Base-by-base conservation (phyloP, 2,797 vertebrate genomes). In the Sebastes trivittatus region DNA sequence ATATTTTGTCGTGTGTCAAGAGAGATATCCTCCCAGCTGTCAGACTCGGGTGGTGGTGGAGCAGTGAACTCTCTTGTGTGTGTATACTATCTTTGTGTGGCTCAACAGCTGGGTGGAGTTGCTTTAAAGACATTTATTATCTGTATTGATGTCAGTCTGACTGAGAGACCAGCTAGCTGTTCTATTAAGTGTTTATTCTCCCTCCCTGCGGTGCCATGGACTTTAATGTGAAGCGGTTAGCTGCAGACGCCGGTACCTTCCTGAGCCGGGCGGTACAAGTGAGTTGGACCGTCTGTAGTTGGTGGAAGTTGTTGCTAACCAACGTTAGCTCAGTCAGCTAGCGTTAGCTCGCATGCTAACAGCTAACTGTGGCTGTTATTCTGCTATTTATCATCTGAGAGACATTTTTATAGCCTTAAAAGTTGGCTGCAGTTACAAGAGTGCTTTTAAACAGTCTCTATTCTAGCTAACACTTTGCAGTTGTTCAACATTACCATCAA, bases 181-280 rank as follows among this genome's bases (percentile, higher is more conserved):
- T 23, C 49, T 65, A 5, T 68, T 13, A 36, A 32, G 72, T 34
- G 73, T 58, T 36, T 22, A 27, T 66, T 75, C 32, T 13, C 11
- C 29, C 62, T 13, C 6, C 38, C 38, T 16, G 42, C 65, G 7
- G 73, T 61, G 85, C n/a, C 85, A 99, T 99, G 98, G 98, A 99
- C 80, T 99, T 99, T 92, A 98, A 97, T 36, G 97, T 99, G 23
- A 99, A 99, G 91, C 97, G 98, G 82, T 88, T 99, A 30, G 98
- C 97, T 56, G 98, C 98, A 5, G 98, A 98, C 87, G 98, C 98
- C 42, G 97, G 98, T 52, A 98, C 98, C 18, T 99, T 99, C 87
- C 93, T 99, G 62, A 99, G 96, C 87, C 97, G 98, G 2, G 97
- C 97, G 2, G 97, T 97, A n/a, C 97, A 98, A 96, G 97, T 98